Evolutionary conservation across 1,140 invertebrate genomes (phyloP), one percentile per base, ranked within the genome.

Genomic region (Pteromalus puparum): DNA sequence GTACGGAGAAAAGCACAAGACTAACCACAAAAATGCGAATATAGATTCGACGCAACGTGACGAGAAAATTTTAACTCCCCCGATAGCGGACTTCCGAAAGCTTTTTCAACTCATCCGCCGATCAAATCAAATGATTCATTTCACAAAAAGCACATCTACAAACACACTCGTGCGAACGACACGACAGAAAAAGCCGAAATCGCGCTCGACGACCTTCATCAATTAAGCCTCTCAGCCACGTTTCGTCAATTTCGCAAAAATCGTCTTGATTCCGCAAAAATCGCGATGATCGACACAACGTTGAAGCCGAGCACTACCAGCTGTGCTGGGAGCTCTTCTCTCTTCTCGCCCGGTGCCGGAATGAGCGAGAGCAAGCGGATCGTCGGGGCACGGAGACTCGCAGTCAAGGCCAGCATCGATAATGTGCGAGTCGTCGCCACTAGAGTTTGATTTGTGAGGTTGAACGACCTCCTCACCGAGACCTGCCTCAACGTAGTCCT

Each of bases 361-460:
- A n/a, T n/a, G n/a, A n/a, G n/a, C n/a, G n/a, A n/a, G 95, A 18
- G 96, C 96, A 30, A 97, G 94, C 84, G 94, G 95, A 26, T 94
- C 94, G 86, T 83, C 80, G 4, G 74, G 12, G 1, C 10, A 48
- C 6, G 46, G 9, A n/a, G 68, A 6, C 9, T 70, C 46, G 38
- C 53, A 24, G 1, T 82, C 85, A 21, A 68, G 46, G n/a, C 68
- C 28, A 0, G 75, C 1, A 1, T 83, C 75, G 21, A 83, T 70
- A 9, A 83, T 77, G 2, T 78, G 13, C 6, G 73, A 81, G 18
- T 82, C 88, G 42, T 88, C 85, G 73, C 81, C 88, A 72, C 87
- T 88, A 9, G 89, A 87, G 76, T 88, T 93, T 1, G 93, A 92
- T 46, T 93, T 93, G 26, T 91, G 91, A 87, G 88, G 67, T 91